These are phyloP conservation scores for Loripinus fragilis DNA, from an alignment of 2,888 invertebrate species.

Conservation along the genomic window DNA sequence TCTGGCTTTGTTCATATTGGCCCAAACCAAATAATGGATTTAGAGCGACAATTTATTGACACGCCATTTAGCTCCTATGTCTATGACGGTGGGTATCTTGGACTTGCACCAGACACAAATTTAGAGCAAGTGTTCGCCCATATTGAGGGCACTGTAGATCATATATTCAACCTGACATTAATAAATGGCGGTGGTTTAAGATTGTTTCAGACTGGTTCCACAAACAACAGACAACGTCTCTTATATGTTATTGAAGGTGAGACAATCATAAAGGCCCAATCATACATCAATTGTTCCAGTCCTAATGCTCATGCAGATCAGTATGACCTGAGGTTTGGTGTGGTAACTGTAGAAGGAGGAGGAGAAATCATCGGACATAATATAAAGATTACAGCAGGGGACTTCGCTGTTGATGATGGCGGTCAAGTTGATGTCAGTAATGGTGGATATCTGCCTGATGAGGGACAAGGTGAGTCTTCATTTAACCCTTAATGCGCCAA, in stretches of 20 bases:
- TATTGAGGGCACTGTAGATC: conserved; percentile 71
- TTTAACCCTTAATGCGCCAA: too few relatives aligned
- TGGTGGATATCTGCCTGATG: conserved; percentile 68
- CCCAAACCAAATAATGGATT: conserved; percentile 71
- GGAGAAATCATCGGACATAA: conserved; percentile 67
- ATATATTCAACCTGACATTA: conserved; percentile 72
- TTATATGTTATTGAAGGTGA: conserved; percentile 69
- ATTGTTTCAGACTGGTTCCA: conserved; percentile 73
- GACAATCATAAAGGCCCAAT: conserved; percentile 70
- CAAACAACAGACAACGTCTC: conserved; percentile 59
- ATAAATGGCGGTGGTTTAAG: conserved; percentile 69
- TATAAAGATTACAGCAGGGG: conserved; percentile 64
- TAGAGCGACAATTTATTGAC: conserved; percentile 67
- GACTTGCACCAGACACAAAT: conserved; percentile 72
- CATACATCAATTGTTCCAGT: conserved; percentile 67
- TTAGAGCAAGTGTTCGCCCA: conserved; percentile 71
- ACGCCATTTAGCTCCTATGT: conserved; percentile 74
- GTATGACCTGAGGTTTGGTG: conserved; percentile 64
- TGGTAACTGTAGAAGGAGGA: conserved; percentile 72
- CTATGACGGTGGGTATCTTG: conserved; percentile 71
- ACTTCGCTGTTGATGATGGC: conserved; percentile 73
- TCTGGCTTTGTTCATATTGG: conserved; percentile 73
- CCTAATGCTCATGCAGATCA: conserved; percentile 68
- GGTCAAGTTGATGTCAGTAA: conserved; percentile 70
- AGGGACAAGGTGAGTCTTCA: conserved; percentile 69